Percentiles rank a stretch among this genome's conserved stretches.
These are phyloP conservation scores for Anolis carolinensis DNA, from an alignment of 2,113 vertebrate genomes.

Conservation along the genomic window DNA sequence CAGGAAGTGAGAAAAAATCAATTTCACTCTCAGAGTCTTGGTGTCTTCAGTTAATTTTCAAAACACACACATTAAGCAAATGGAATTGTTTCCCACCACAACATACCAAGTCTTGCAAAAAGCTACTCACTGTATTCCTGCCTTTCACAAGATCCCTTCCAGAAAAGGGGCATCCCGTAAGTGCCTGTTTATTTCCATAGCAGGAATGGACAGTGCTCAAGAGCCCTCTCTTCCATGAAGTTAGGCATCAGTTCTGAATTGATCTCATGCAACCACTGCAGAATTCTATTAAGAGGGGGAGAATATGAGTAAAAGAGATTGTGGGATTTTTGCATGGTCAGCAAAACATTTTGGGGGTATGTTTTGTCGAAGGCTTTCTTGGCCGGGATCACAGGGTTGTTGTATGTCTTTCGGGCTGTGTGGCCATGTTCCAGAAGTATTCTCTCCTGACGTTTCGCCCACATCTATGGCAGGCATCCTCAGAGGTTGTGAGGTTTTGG, in stretches of 20 bases:
- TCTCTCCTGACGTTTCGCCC: too few species aligned
- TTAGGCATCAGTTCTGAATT: neutral
- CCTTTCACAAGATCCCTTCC: neutral
- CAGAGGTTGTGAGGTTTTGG: too few species aligned
- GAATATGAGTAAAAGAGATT: neutral
- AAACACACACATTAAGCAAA: neutral
- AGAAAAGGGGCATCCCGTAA: neutral
- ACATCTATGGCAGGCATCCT: too few species aligned
- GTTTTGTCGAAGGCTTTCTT: too few species aligned
- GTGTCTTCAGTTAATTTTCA: neutral
- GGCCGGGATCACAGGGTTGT: too few species aligned
- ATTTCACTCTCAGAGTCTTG: neutral
- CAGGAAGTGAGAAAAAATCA: neutral
- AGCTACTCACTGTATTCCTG: neutral
- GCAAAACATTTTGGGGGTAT: neutral
- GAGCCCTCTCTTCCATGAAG: neutral
- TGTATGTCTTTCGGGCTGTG: too few species aligned
- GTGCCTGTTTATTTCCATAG: neutral
- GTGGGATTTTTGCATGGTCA: neutral
- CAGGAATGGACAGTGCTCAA: too few species aligned
- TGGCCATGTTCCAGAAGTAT: too few species aligned
- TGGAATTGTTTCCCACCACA: neutral
- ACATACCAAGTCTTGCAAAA: neutral
- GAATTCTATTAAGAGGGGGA: neutral
- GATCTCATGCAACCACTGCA: neutral